A percentile compares a stretch with the other conserved stretches of the same genome.
Evolutionary conservation across 1,140 invertebrate species (phyloP).

Genomic region (Euwallacea similis): DNA sequence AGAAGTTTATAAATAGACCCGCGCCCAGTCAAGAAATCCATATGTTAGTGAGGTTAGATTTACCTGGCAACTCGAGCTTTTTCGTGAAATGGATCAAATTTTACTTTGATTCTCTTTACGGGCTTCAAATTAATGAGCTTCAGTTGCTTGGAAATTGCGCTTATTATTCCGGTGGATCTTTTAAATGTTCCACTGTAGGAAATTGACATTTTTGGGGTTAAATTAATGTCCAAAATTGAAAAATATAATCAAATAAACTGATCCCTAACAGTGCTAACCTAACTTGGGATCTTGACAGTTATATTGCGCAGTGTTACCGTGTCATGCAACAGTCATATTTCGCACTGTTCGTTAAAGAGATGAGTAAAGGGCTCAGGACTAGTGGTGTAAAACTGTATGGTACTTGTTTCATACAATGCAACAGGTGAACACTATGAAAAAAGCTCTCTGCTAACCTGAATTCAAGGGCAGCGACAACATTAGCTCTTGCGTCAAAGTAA

Average conservation of each 20-base stretch:
- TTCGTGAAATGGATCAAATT: slow-evolving; percentile 81
- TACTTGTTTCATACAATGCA: too few relatives aligned
- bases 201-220: slow-evolving; percentile 64
- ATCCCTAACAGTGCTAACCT: too few relatives aligned
- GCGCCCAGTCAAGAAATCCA: slow-evolving; percentile 39
- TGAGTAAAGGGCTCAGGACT: too few relatives aligned
- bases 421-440: too few relatives aligned
- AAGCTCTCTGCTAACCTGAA: too few relatives aligned
- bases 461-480: too few relatives aligned
- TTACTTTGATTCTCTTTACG: slow-evolving; percentile 73
- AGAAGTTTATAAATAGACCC: slow-evolving; percentile 37
- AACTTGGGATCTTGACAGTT: too few relatives aligned
- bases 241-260: slow-evolving; percentile 3
- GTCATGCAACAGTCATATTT: too few relatives aligned
- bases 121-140: slow-evolving; percentile 74
- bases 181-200: slow-evolving; percentile 65
- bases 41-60: slow-evolving; percentile 44
- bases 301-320: too few relatives aligned
- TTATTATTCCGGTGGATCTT: slow-evolving; percentile 64
- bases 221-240: not conserved
- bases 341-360: too few relatives aligned
- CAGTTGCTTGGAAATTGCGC: slow-evolving; percentile 70
- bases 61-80: slow-evolving; percentile 72
- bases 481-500: too few relatives aligned
- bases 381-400: too few relatives aligned